Conservation (phyloP, 2,113 vertebrate species). For the Tragulus kanchil region DNA sequence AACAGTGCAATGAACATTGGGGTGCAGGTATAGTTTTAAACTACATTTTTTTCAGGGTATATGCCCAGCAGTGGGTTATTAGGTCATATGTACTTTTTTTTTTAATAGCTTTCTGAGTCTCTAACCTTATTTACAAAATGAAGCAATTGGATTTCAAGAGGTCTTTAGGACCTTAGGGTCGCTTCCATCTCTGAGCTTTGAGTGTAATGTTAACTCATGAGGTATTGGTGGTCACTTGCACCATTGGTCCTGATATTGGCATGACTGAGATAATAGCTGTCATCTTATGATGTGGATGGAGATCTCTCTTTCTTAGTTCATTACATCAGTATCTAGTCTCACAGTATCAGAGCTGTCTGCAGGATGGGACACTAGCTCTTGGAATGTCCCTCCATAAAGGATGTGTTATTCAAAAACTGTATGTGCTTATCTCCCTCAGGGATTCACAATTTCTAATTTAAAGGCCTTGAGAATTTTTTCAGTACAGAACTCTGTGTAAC, state of each 20-base stretch:
- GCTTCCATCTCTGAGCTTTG: background rate
- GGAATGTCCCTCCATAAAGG: background rate
- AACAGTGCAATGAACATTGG: background rate
- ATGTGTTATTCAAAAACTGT: background rate
- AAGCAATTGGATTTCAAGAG: background rate
- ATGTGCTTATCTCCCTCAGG: fast-evolving
- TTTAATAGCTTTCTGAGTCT: background rate
- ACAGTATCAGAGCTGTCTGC: background rate
- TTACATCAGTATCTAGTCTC: background rate
- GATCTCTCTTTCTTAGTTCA: background rate
- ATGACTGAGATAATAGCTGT: background rate
- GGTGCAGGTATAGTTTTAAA: background rate
- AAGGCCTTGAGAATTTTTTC: background rate
- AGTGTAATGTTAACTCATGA: background rate
- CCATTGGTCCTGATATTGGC: background rate
- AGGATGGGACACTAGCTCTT: background rate
- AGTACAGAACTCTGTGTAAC: background rate
- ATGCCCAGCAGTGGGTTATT: background rate
- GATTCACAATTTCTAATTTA: background rate
- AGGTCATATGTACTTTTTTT: background rate
- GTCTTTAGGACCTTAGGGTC: background rate
- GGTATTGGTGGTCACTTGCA: background rate
- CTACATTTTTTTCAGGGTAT: background rate
- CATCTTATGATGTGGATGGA: background rate
- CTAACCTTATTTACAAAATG: background rate